phyloP scores from a whole-genome alignment of 2,113 vertebrate species.

The Bubo bubo region DNA sequence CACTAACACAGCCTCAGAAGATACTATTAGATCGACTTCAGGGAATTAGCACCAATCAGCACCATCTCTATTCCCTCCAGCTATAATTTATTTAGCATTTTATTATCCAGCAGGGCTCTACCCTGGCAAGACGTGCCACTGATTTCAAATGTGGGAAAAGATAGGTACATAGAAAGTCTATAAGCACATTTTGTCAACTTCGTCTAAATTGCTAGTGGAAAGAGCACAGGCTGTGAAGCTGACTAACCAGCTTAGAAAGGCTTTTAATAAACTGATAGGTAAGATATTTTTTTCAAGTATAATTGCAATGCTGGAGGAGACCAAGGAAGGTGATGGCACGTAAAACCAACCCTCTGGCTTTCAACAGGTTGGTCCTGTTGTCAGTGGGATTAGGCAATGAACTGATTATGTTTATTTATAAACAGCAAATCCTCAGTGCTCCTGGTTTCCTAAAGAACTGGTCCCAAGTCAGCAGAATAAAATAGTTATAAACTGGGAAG shows the following conservation, averaged over 20 bases:
- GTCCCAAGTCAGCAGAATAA: not conserved
- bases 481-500: not conserved
- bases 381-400: not conserved
- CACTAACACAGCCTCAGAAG: not conserved
- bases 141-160: not conserved
- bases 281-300: not conserved
- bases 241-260: not conserved
- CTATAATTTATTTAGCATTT: slow-evolving; percentile 39
- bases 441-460: not conserved
- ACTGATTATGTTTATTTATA: not conserved
- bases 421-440: not conserved
- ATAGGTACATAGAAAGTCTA: not conserved
- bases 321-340: not conserved
- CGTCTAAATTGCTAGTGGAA: not conserved
- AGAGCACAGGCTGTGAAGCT: not conserved
- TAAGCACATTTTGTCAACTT: not conserved
- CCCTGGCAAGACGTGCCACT: not conserved
- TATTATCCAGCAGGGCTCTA: not conserved
- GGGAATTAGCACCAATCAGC: slow-evolving; percentile 28
- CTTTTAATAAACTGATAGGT: not conserved
- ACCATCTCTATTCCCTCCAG: not conserved
- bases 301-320: not conserved
- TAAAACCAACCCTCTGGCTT: not conserved
- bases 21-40: not conserved
- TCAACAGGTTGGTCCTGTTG: not conserved